Conservation (phyloP, 2,888 invertebrate species). For the Tipula vernalis region DNA sequence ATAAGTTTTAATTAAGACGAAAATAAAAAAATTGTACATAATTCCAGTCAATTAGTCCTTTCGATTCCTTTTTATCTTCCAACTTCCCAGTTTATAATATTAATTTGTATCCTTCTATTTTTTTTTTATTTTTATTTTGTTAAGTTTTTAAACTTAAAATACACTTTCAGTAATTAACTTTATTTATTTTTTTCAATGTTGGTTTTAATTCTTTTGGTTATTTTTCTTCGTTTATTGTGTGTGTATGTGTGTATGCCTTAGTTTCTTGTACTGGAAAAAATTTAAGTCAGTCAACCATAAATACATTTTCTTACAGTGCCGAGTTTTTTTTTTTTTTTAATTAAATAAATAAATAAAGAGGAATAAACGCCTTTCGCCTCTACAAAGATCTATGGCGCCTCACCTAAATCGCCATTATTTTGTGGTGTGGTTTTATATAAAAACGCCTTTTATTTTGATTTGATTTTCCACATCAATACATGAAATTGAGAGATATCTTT, state of each 20-base stretch:
- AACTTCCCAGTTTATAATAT: background rate
- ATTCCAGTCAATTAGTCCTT: background rate
- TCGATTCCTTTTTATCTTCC: background rate
- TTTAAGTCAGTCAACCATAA: background rate
- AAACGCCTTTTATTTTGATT: background rate
- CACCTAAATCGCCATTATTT: background rate
- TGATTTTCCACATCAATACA: background rate
- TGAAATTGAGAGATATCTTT: background rate
- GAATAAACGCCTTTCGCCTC: background rate
- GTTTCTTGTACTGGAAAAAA: background rate
- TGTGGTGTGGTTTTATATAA: background rate
- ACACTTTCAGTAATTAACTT: conserved; percentile 4
- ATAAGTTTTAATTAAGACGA: background rate
- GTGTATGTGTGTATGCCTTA: background rate
- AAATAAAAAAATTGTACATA: background rate
- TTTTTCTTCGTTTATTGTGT: background rate
- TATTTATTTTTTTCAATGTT: background rate
- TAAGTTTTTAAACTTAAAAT: background rate
- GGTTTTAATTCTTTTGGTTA: background rate
- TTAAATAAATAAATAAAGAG: background rate
- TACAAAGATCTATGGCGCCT: background rate
- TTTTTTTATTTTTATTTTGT: background rate
- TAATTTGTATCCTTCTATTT: background rate
- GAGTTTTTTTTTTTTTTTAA: background rate
- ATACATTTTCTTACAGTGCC: background rate